These are phyloP conservation scores for Blastobasis adustella DNA, from an alignment of 2,888 invertebrate genomes.

Conservation along the genomic window DNA sequence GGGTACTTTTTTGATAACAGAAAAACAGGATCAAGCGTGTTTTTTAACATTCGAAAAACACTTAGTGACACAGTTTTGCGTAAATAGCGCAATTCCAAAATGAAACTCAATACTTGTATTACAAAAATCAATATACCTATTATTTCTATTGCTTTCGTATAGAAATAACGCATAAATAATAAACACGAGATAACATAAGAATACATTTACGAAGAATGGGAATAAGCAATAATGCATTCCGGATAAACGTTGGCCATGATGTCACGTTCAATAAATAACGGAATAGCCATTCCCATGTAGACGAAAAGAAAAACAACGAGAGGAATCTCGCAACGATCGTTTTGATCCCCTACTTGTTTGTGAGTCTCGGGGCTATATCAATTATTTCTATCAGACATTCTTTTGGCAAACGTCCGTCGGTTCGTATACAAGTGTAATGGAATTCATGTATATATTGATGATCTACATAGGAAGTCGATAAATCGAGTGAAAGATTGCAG, in stretches of 20 bases:
- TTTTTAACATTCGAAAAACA: background rate
- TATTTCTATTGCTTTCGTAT: background rate
- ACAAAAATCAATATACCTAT: background rate
- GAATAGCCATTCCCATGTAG: background rate
- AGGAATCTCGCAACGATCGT: constrained; percentile 8
- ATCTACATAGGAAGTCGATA: no score
- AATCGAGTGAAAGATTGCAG: no score
- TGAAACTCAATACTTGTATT: background rate
- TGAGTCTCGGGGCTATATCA: constrained; percentile 12
- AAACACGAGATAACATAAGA: no score
- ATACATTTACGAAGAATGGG: no score
- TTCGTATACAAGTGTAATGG: no score
- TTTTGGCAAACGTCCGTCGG: background rate
- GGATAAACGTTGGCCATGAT: constrained; percentile 1
- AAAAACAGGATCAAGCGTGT: constrained; percentile 23
- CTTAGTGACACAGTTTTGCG: no score
- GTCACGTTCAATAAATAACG: constrained; percentile 7
- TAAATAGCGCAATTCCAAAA: no score
- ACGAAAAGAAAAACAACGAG: constrained; percentile 10
- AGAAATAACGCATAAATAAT: background rate
- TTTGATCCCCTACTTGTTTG: constrained; percentile 6
- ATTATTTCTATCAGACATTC: constrained; percentile 11
- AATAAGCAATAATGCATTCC: constrained; percentile 1
- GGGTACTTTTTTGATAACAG: constrained; percentile 29
- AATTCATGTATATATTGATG: no score